Evolutionary conservation across 1,140 invertebrate genomes (phyloP).

Genomic region (Pygmarrhopalites habei): DNA sequence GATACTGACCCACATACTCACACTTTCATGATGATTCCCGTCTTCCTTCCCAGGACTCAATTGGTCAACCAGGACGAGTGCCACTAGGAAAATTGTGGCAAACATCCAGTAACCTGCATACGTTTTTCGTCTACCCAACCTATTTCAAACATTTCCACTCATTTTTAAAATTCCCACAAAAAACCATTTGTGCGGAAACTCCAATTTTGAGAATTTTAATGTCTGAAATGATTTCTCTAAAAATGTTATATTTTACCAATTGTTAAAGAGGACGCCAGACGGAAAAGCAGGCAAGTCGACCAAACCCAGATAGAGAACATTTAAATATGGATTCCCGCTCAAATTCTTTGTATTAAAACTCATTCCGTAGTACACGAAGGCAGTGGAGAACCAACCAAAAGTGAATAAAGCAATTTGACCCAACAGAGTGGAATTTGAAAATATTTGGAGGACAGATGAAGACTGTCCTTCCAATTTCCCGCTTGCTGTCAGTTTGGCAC

Average conservation of each 20-base stretch:
- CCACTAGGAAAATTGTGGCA: neutral
- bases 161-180: neutral
- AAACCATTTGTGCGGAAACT: neutral
- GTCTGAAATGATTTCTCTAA: neutral
- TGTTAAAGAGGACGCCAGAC: conserved; percentile 30
- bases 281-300: conserved; percentile 26
- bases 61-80: neutral
- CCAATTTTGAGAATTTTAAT: no score
- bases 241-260: conserved; percentile 19
- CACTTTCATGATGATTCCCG: no score
- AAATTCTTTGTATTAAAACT: conserved; percentile 27
- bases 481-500: neutral
- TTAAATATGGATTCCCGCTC: conserved; percentile 27
- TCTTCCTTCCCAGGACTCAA: neutral
- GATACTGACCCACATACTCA: neutral
- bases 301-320: conserved; percentile 27
- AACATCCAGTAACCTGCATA: neutral
- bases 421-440: neutral
- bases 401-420: conserved; percentile 3
- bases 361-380: conserved; percentile 27
- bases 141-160: neutral
- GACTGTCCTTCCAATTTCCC: neutral
- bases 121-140: neutral
- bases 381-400: conserved; percentile 19
- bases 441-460: neutral